Conservation (phyloP, 2,797 vertebrate species). For the Hemibagrus guttatus region DNA sequence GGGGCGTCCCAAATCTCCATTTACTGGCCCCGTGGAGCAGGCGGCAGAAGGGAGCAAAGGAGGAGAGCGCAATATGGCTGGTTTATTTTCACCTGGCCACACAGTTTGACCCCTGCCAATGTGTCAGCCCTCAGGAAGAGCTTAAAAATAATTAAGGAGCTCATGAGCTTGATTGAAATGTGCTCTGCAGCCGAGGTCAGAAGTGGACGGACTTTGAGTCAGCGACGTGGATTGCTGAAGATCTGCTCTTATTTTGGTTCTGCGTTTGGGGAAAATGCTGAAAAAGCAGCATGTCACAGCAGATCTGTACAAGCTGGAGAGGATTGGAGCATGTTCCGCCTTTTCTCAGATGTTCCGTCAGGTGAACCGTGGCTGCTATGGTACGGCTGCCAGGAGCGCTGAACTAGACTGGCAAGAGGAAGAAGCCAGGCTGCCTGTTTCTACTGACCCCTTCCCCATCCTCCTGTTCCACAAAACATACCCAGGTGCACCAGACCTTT, state of each 20-base stretch:
- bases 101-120: constrained; percentile 81
- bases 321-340: background rate
- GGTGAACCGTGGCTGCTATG: constrained; percentile 43
- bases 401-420: constrained; percentile 43
- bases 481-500: constrained; percentile 14
- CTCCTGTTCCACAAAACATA: background rate
- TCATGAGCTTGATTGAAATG: constrained; percentile 60
- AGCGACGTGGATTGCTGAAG: background rate
- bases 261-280: background rate
- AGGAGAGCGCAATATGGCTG: constrained; percentile 78
- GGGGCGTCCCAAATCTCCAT: constrained; percentile 75
- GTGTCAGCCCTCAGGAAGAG: constrained; percentile 76
- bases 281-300: background rate
- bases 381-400: constrained; percentile 16
- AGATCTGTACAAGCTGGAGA: background rate
- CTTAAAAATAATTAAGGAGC: constrained; percentile 81
- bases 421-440: constrained; percentile 26
- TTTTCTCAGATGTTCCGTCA: constrained; percentile 48
- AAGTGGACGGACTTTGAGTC: background rate
- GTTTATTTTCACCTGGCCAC: constrained; percentile 82
- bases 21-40: constrained; percentile 68
- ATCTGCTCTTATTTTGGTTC: background rate
- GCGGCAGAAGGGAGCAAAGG: constrained; percentile 67
- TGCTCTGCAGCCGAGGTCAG: constrained; percentile 44
- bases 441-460: constrained; percentile 15